Conservation (phyloP, 2,113 vertebrate genomes). For the Rhombomys opimus region DNA sequence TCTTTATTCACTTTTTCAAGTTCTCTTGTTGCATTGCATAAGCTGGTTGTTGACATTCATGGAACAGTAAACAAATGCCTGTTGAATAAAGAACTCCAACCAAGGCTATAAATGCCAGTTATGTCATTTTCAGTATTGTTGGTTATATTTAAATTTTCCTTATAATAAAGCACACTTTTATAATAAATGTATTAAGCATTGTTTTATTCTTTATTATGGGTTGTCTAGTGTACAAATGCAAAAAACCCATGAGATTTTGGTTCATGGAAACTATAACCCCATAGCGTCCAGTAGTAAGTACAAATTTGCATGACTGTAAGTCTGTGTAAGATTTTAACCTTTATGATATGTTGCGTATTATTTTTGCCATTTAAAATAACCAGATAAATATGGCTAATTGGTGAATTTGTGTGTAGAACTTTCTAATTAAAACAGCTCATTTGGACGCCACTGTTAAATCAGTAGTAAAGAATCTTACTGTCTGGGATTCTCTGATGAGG, state of each 20-base stretch:
- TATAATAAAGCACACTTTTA: conserved; percentile 97
- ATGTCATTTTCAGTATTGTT: conserved; percentile 89
- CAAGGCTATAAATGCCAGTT: conserved; percentile 89
- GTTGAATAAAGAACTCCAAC: conserved; percentile 86
- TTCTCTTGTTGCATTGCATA: conserved; percentile 86
- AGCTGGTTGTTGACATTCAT: conserved; percentile 86
- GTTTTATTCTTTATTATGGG: not conserved
- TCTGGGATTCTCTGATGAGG: not conserved
- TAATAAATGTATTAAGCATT: conserved; percentile 83
- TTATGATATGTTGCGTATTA: not conserved
- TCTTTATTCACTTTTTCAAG: conserved; percentile 82
- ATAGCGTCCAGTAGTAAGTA: not conserved
- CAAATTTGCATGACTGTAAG: not conserved
- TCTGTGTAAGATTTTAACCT: conserved; percentile 3
- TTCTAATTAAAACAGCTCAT: conserved; percentile 34
- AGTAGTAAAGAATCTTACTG: not conserved
- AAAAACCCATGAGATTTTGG: not conserved
- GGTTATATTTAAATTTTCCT: conserved; percentile 95
- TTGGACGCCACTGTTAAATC: conserved; percentile 41
- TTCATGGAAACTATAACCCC: not conserved
- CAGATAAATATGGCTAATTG: not conserved
- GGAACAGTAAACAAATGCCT: conserved; percentile 87
- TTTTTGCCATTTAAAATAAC: not conserved
- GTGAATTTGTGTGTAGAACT: conserved; percentile 46
- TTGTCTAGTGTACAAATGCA: not conserved